Evolutionary conservation across 1,140 invertebrate species (phyloP), one percentile per base, ranked within the genome.

Genomic region (Drosophila erecta): DNA sequence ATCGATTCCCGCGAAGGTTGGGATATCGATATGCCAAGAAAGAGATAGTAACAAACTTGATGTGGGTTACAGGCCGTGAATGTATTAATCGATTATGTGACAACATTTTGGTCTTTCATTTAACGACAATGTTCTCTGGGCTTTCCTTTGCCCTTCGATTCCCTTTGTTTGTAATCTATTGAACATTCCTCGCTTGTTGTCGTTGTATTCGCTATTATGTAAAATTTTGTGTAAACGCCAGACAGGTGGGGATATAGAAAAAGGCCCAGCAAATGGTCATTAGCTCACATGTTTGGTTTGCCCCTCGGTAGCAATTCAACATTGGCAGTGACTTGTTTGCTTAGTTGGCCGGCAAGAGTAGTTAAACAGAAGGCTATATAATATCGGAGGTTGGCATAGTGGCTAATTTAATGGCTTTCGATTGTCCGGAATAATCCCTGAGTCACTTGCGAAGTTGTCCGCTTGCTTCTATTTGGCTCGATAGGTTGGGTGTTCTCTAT

Each of bases 21-120:
- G 14, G 8, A 40, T 56, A 65, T 53, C 46, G 20, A 35, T 65
- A 65, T 24, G 27, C 22, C n/a, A 1, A 27, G 55, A 47, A 17
- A 41, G 14, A 37, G 35, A 37, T 58, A 17, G 4, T n/a, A 20
- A 40, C 11, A 4, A 12, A 14, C 8, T 40, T 44, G 49, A 56
- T 51, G 15, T 30, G 47, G 50, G 38, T 33, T 33, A 37, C 44
- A 24, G 38, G 38, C 57, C 50, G 22, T 78, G 76, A 77, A 75
- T 73, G 61, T 56, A 86, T 58, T 57, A 56, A 86, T 85, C 78
- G 81, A 85, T 85, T 85, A 80, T 75, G 72, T 77, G 67, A 59
- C 62, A 75, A 61, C 83, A 75, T 81, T 81, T 75, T 56, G 56
- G 75, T 50, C 47, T 51, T 79, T 62, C 46, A 53, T 66, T 44